Percentiles rank a stretch among this genome's conserved stretches.
Evolutionary conservation across 2,113 vertebrate genomes (phyloP).

Genomic region (Circaetus gallicus): DNA sequence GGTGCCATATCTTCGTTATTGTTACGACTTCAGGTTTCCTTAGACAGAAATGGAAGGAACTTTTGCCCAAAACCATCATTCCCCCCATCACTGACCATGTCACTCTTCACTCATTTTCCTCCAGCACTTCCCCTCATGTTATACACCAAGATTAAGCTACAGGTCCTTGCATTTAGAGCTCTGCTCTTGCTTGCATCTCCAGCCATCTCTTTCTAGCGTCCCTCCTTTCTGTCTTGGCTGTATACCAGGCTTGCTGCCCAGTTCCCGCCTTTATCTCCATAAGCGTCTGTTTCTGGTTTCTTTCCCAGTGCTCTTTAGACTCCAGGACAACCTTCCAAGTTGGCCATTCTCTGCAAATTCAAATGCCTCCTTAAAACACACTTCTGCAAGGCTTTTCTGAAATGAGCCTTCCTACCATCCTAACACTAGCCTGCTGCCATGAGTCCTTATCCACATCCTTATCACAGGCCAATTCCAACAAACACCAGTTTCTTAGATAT

Average conservation of each 20-base stretch:
- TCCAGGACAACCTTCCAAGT: constrained; percentile 25
- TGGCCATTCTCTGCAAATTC: not conserved
- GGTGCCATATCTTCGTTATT: not conserved
- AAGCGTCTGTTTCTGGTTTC: constrained; percentile 28
- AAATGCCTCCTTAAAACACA: constrained; percentile 10
- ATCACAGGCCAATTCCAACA: not conserved
- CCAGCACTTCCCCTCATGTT: not conserved
- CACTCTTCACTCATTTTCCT: not conserved
- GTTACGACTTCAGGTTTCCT: not conserved
- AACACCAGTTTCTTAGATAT: not conserved
- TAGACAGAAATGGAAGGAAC: not conserved
- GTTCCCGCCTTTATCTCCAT: constrained; percentile 6
- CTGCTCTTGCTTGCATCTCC: not conserved
- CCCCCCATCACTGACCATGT: not conserved
- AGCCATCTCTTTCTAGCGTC: not conserved
- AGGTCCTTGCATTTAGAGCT: not conserved
- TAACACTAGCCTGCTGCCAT: not conserved
- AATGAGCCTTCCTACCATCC: not conserved
- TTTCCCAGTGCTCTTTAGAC: constrained; percentile 38
- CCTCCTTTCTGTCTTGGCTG: not conserved
- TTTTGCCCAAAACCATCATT: not conserved
- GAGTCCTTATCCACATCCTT: not conserved
- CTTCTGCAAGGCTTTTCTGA: not conserved
- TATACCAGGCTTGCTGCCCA: not conserved
- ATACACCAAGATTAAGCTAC: not conserved